Base-by-base conservation (phyloP, 2,888 invertebrate species). In the Drosophila testacea region DNA sequence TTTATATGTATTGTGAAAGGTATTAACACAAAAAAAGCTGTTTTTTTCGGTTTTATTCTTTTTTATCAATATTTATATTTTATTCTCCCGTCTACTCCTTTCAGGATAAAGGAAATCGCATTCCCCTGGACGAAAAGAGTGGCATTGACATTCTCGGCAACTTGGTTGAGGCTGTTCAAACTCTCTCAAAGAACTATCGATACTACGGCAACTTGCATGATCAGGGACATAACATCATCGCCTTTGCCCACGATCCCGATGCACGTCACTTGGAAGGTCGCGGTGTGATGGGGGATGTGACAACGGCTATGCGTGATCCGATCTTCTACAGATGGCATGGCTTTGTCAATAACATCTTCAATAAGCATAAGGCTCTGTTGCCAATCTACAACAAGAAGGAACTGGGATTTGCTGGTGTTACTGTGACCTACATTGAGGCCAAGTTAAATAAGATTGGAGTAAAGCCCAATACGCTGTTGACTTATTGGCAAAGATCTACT, bases 261-360 rank as follows among this genome's bases (percentile, higher is more conserved):
- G 94, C 94, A 11, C 83, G 92, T 0, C 90, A 90, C 44, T 87
- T 96, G 95, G 97, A 97, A 93, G 94, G 94, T 1, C 95, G 95
- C 81, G 94, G 95, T 32, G 95, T 96, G 0, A 96, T 97, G 93
- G 96, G 96, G 0, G 97, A 97, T 86, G 95, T 96, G 4, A 95
- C 96, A 0, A 96, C 96, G 0, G 96, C 97, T 0, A 96, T 97
- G 96, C 94, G 97, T 51, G 97, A 97, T 92, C 97, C 97, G 0
- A 93, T 96, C 71, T 97, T 97, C 93, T 97, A 96, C 93, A 95
- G 96, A 88, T 97, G 96, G 96, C 97, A 97, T 88, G 95, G 95
- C 0, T 96, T 94, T 90, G 94, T 97, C 50, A 96, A 97, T 81
- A 94, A 95, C 71, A 91, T 96, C 34, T 97, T 96, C 94, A 95